A percentile compares a stretch with the other conserved stretches of the same genome.
phyloP scores from a whole-genome alignment of 2,888 invertebrate species.

The Linnaemya vulpina region DNA sequence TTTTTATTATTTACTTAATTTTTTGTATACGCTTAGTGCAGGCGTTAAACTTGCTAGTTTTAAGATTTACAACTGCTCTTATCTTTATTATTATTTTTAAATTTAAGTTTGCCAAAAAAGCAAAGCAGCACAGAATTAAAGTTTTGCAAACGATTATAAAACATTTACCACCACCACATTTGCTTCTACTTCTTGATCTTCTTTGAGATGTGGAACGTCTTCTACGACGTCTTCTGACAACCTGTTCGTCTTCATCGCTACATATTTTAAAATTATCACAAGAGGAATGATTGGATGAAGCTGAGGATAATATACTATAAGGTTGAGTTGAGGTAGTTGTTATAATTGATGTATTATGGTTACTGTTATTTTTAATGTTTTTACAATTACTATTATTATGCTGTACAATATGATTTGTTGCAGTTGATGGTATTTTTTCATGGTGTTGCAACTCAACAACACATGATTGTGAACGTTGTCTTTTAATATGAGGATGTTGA shows the following conservation, averaged over 20 bases:
- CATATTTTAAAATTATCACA: conserved; percentile 78
- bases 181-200: conserved; percentile 72
- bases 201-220: conserved; percentile 68
- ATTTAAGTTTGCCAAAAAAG: conserved; percentile 51
- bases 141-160: conserved; percentile 49
- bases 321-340: conserved; percentile 69
- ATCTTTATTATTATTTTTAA: conserved; percentile 22
- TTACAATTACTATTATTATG: conserved; percentile 65
- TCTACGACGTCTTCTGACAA: conserved; percentile 63
- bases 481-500: conserved; percentile 62
- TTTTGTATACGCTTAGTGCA: conserved; percentile 44
- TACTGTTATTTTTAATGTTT: conserved; percentile 52
- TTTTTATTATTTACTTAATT: conserved; percentile 19
- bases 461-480: conserved; percentile 78
- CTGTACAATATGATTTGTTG: conserved; percentile 63
- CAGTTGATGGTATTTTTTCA: conserved; percentile 64
- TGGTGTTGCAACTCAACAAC: conserved; percentile 75
- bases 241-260: conserved; percentile 69
- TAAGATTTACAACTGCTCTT: conserved; percentile 24
- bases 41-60: conserved; percentile 49
- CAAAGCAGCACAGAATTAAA: conserved; percentile 61
- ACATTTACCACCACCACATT: conserved; percentile 71
- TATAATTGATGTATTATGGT: conserved; percentile 39
- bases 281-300: conserved; percentile 78
- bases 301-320: conserved; percentile 71